Percentiles rank a stretch among this genome's conserved stretches.
phyloP scores from a whole-genome alignment of 2,113 vertebrate genomes.

The Elgaria multicarinata region DNA sequence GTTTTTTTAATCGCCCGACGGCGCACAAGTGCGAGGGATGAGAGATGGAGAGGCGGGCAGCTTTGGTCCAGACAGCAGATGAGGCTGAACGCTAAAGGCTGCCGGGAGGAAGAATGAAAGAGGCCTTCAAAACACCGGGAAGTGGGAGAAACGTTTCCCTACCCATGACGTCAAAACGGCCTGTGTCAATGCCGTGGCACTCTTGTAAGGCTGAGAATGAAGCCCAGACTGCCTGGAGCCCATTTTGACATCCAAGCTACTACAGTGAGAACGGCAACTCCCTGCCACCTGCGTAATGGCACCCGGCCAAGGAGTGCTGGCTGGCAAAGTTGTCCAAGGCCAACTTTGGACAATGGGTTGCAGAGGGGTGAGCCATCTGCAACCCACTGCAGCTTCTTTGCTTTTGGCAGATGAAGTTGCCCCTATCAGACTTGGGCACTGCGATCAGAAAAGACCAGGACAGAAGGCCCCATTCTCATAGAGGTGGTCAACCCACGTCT shows the following conservation, averaged over 20 bases:
- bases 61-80: slow-evolving; percentile 59
- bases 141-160: slow-evolving; percentile 59
- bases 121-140: slow-evolving; percentile 68
- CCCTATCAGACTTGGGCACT: neutral
- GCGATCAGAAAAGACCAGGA: neutral
- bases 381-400: neutral
- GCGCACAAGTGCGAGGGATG: neutral
- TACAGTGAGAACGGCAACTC: too few relatives aligned
- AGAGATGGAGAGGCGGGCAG: slow-evolving; percentile 62
- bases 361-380: neutral
- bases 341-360: too few relatives aligned
- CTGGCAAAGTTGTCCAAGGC: neutral
- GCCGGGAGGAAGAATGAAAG: slow-evolving; percentile 35
- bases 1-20: slow-evolving; percentile 56
- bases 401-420: neutral
- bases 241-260: neutral
- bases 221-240: neutral
- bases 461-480: neutral
- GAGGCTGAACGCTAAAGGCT: slow-evolving; percentile 51
- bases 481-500: neutral
- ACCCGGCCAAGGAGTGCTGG: neutral
- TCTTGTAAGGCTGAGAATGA: neutral
- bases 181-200: too few relatives aligned
- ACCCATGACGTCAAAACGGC: slow-evolving; percentile 18
- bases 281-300: neutral